phyloP scores from a whole-genome alignment of 2,797 vertebrate species.

The Rhinoraja longicauda region DNA sequence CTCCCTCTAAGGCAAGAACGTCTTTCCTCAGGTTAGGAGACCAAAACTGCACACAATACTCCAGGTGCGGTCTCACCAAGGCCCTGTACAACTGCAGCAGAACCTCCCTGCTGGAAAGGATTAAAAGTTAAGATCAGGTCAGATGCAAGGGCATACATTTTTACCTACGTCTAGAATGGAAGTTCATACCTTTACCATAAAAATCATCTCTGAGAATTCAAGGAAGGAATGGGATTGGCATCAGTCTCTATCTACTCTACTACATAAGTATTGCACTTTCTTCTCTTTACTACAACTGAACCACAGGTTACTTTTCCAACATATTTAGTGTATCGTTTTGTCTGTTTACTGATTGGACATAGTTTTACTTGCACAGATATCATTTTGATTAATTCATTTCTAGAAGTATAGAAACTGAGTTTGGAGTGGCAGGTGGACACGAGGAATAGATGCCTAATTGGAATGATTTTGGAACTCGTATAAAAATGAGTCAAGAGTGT shows the following conservation, averaged over 20 bases:
- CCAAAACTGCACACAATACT: too few relatives aligned
- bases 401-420: not conserved
- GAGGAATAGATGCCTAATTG: not conserved
- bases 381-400: not conserved
- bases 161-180: not conserved
- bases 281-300: not conserved
- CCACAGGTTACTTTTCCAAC: not conserved
- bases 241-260: not conserved
- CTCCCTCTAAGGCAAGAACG: too few relatives aligned
- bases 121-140: not conserved
- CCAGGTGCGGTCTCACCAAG: too few relatives aligned
- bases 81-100: too few relatives aligned
- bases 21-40: too few relatives aligned
- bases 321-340: not conserved
- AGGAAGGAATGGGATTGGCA: not conserved
- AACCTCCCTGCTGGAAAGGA: too few relatives aligned
- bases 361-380: not conserved
- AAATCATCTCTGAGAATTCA: not conserved
- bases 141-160: not conserved
- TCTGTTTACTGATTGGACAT: not conserved
- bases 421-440: not conserved
- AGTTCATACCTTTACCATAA: not conserved
- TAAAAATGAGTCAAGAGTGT: not conserved
- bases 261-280: not conserved
- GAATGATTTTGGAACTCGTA: not conserved